These are phyloP conservation scores for Drosophila nasuta DNA, from an alignment of 1,140 invertebrate genomes.

Conservation along the genomic window DNA sequence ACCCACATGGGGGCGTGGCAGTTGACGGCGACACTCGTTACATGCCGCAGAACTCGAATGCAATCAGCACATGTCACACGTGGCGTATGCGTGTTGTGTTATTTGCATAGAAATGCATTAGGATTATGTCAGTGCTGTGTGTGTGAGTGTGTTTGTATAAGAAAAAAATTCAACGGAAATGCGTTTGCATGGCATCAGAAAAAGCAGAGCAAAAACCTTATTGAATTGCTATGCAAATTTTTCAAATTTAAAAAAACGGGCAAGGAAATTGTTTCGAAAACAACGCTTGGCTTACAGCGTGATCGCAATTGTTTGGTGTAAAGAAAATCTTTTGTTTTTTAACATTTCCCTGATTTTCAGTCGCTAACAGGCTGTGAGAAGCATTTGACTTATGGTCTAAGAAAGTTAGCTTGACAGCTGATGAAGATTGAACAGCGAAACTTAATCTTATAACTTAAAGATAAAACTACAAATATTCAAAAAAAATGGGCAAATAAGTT, in stretches of 20 bases:
- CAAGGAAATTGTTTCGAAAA: conserved; percentile 1
- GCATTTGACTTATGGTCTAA: background rate
- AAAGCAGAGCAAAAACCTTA: background rate
- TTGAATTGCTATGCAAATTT: conserved; percentile 9
- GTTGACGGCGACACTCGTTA: conserved; percentile 2
- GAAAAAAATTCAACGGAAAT: conserved; percentile 3
- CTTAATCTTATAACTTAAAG: too few relatives aligned
- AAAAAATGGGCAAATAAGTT: too few relatives aligned
- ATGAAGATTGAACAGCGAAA: background rate
- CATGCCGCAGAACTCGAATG: conserved; percentile 11
- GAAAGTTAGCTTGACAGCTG: background rate
- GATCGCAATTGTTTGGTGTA: background rate
- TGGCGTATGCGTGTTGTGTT: conserved; percentile 44
- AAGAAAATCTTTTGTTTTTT: background rate
- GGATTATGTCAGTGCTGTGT: conserved; percentile 15
- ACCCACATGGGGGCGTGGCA: background rate
- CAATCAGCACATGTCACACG: conserved; percentile 55
- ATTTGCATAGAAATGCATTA: conserved; percentile 47
- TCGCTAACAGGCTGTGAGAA: background rate
- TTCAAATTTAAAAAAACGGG: background rate
- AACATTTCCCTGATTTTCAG: background rate
- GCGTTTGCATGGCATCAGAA: background rate
- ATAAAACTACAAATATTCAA: too few relatives aligned
- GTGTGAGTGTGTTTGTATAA: background rate
- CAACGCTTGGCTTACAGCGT: too few relatives aligned